Evolutionary conservation across 37 sponge, comb jelly and placozoan species (phyloP), one percentile per base, ranked within the genome.

Genomic region (Tethya wilhelma): DNA sequence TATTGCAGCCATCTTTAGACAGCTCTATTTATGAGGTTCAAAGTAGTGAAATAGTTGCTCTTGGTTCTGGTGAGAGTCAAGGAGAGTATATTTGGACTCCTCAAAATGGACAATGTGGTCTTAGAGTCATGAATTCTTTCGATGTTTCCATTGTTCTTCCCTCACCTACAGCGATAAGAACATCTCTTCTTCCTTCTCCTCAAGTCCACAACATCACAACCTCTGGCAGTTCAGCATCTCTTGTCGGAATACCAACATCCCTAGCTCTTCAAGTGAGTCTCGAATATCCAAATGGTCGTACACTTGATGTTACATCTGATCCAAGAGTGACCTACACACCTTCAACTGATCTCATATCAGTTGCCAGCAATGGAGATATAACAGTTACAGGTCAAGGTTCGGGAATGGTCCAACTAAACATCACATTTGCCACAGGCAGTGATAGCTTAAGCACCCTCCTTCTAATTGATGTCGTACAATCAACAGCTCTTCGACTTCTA

Each of bases 51-150:
- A 71, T 89, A 19, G 23, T 44, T 17, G 69, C 89, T 12, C 19
- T 46, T 2, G 33, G 40, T 12, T 44, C 34, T 56, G 90, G 85
- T 28, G 32, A 56, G 19, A 70, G 49, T 29, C 23, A 29, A 14
- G 42, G 78, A 28, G 9, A 32, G 23, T 79, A 80, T 70, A 57
- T 45, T 2, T 90, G 90, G 90, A 58, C 58, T 0, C 79, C 90
- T 12, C 56, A 42, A 31, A 40, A 31, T 41, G 44, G 58, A 17
- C 25, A 22, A 38, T 67, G 68, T 57, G 75, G 38, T 17, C n/a
- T 84, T 20, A 28, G 20, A 2, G 44, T 90, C 2, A 38, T 41
- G 11, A 63, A 69, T 33, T 49, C 39, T 19, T 29, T 76, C 23
- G 42, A 28, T 11, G 57, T 89, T 5, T 26, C 66, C 0, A 79